Percentiles rank a stretch among this genome's conserved stretches.
These are phyloP conservation scores for Staurois parvus DNA, from an alignment of 2,797 vertebrate genomes.

Conservation along the genomic window DNA sequence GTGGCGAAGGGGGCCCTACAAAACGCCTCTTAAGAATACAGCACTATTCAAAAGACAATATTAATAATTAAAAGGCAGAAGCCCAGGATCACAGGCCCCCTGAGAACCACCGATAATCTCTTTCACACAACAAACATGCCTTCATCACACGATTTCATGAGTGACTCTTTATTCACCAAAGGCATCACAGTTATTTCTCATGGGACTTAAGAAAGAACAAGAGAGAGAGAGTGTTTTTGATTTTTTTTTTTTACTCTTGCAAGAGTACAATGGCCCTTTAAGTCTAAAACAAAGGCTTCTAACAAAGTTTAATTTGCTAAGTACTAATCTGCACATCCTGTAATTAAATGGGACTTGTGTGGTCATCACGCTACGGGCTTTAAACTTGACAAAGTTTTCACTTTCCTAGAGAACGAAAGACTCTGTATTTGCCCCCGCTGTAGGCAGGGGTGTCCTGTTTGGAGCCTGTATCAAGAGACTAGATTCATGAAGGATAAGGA, in stretches of 20 bases:
- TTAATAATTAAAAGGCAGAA: conserved; percentile 70
- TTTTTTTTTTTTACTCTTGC: conserved; percentile 4
- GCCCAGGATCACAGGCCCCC: conserved; percentile 20
- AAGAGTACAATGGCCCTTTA: conserved; percentile 24
- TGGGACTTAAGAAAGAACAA: background rate
- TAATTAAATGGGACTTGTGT: too few relatives aligned
- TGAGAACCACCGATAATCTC: conserved; percentile 24
- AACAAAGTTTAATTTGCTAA: background rate
- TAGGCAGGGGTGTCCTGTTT: too few relatives aligned
- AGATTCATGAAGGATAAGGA: too few relatives aligned
- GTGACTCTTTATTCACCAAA: conserved; percentile 39
- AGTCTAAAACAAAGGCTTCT: conserved; percentile 33
- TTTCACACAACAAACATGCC: conserved; percentile 42
- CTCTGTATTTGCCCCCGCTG: too few relatives aligned
- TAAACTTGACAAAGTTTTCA: too few relatives aligned
- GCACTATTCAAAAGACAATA: conserved; percentile 71
- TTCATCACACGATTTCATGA: conserved; percentile 23
- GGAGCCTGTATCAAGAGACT: too few relatives aligned
- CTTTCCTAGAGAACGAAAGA: too few relatives aligned
- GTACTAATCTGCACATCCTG: background rate
- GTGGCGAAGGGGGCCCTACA: conserved; percentile 1
- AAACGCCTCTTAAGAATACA: conserved; percentile 12
- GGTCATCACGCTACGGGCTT: too few relatives aligned
- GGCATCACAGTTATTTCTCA: conserved; percentile 20
- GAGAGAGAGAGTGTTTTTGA: background rate